Evolutionary conservation across 2,113 vertebrate genomes (phyloP), one percentile per base, ranked within the genome.

Genomic region (Caranx melampygus): DNA sequence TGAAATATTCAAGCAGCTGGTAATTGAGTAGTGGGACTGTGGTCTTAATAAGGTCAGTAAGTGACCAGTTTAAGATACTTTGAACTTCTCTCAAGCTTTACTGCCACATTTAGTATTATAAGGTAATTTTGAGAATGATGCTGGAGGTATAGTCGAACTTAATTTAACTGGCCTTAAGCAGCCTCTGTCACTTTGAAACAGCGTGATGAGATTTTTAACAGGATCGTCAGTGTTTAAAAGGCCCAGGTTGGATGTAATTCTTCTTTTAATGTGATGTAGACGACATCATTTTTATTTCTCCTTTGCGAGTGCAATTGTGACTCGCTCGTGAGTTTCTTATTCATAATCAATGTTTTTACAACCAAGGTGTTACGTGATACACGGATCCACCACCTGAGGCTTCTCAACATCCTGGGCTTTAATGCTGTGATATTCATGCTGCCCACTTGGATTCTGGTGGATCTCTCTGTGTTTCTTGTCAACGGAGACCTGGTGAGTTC

Each of bases 361-460:
- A 45, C n/a, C 1, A 72, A 99, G 98, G 97, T 99, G 6, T 78
- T 99, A 79, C 93, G 97, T 52, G 98, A 99, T 88, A 98, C 97
- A 0, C 90, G 94, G 34, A 95, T 99, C 55, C 98, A 99, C 77
- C 98, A 99, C 14, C 94, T 99, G 14, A 93, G 97, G 35, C 86
- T 99, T 37, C 95, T 99, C 73, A 99, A 98, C 92, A 95, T 97
- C 44, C 93, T 99, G 0, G 98, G 98, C 51, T 99, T 98, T 84
- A 96, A 99, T 0, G 98, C 98, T 0, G 92, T 99, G 15, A 94
- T 99, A 86, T 99, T 99, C 91, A 99, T 99, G 97, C 94, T 99
- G 81, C 98, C 98, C 21, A 99, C 98, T 0, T 99, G 98, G 98
- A 95, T 99, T 31, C 92, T 99, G 79, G 95, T 99, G 13, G 98